Evolutionary conservation across 2,797 vertebrate species (phyloP).

Genomic region (Falco columbarius): DNA sequence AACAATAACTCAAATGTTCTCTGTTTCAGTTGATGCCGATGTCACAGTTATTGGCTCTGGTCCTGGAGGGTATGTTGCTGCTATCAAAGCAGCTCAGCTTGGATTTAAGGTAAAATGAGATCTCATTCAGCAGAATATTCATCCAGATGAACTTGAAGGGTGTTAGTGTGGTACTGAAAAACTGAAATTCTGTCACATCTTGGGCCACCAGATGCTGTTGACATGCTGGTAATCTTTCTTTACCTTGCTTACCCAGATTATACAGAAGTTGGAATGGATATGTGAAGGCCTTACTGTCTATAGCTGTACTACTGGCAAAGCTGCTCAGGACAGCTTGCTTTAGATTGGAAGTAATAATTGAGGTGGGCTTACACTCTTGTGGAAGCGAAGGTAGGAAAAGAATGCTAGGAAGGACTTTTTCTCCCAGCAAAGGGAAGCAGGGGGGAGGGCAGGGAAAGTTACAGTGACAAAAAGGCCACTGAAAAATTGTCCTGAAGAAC

Average conservation of each 20-base stretch:
- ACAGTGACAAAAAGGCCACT: not conserved
- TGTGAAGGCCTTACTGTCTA: not conserved
- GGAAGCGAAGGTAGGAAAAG: not conserved
- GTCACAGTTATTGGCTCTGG: conserved; percentile 96
- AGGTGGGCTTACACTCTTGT: not conserved
- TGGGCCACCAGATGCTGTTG: not conserved
- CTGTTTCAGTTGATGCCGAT: conserved; percentile 89
- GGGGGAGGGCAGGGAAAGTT: not conserved
- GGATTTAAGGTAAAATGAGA: conserved; percentile 90
- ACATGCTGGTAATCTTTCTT: not conserved
- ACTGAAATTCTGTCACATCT: not conserved
- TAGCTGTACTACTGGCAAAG: not conserved
- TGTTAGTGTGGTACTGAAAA: not conserved
- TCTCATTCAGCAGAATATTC: not conserved
- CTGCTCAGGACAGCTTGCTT: not conserved
- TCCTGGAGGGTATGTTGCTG: conserved; percentile 96
- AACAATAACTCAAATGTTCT: not conserved
- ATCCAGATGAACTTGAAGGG: not conserved
- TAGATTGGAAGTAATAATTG: not conserved
- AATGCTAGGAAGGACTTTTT: not conserved
- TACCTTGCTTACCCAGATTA: not conserved
- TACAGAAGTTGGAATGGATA: not conserved
- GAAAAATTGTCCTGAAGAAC: not conserved
- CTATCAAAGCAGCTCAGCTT: conserved; percentile 97
- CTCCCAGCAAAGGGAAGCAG: not conserved